Base-by-base conservation (phyloP, 2,113 vertebrate genomes). In the Anseranas semipalmata region DNA sequence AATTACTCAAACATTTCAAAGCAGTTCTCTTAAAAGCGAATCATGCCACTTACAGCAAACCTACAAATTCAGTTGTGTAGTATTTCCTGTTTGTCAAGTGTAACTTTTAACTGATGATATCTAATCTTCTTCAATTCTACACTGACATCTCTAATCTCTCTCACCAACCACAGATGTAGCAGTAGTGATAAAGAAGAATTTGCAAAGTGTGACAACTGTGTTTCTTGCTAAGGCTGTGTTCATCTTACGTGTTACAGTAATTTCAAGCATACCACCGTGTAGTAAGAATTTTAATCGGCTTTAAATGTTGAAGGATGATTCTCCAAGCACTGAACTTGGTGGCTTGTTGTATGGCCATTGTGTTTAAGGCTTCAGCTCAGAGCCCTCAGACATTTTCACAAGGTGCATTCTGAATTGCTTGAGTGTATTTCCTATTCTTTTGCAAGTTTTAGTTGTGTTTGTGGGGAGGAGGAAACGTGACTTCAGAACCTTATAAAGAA, bases 71-170 rank as follows among this genome's bases (percentile, higher is more conserved):
- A 8, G 73, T 35, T 43, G 17, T 37, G 48, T n/a, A 37, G n/a
- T 7, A 32, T 70, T 93, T 93, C 94, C 94, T 95, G 94, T 93
- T 87, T 76, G 70, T 66, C 78, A 65, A 59, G 50, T 4, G 17
- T 0, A 1, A 21, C 22, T 73, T 68, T 48, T 43, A 48, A 32
- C 72, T 50, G 87, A 59, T 93, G 14, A 1, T 59, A 86, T 82
- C 90, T 81, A 10, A 50, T 33, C 37, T 62, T 16, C 35, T 22
- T 5, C 30, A 22, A 12, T 70, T 79, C 77, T 74, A 22, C 79
- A 46, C 46, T 63, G 21, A 10, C 24, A 24, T 37, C 43, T 59
- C 30, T 1, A 10, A 37, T 48, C 21, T 74, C 66, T 73, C 68
- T 52, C 68, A 27, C 48, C 48, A 37, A 65, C 82, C 82, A 73